A percentile compares a stretch with the other conserved stretches of the same genome.
phyloP scores from a whole-genome alignment of 2,797 vertebrate species.

The Cygnus olor region DNA sequence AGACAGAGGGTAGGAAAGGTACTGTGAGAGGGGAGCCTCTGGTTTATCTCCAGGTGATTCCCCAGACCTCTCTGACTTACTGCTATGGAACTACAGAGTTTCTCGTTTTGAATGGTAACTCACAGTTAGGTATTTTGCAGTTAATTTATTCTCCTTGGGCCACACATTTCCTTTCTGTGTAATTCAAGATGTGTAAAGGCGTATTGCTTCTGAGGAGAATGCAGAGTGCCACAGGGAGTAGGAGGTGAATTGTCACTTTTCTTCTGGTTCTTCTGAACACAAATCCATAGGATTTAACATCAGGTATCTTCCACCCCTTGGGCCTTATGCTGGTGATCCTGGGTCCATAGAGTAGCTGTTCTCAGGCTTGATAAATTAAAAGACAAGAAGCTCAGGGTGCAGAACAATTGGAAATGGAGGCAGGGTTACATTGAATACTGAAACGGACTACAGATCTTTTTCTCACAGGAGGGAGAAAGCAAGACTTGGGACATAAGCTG shows the following conservation, averaged over 20 bases:
- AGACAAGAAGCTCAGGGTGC: not conserved
- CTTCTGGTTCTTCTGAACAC: not conserved
- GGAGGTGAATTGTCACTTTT: not conserved
- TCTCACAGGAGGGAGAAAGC: not conserved
- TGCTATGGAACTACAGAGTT: not conserved
- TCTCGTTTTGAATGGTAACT: not conserved
- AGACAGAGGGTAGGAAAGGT: not conserved
- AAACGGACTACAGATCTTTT: not conserved
- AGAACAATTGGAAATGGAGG: not conserved
- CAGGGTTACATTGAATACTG: not conserved
- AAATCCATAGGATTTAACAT: not conserved
- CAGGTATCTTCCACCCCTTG: not conserved
- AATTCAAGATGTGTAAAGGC: not conserved
- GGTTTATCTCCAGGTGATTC: not conserved
- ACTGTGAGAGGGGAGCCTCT: not conserved
- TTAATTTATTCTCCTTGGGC: not conserved
- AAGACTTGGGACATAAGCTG: not conserved
- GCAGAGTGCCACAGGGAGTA: accelerated
- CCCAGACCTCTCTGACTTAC: not conserved
- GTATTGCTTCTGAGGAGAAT: not conserved
- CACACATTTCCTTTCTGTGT: not conserved
- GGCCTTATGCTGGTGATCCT: not conserved
- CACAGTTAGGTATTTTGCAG: not conserved
- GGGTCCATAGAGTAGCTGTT: not conserved
- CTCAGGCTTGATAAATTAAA: not conserved